Evolutionary conservation across 2,888 invertebrate species (phyloP).

Genomic region (Deroplatys truncata): DNA sequence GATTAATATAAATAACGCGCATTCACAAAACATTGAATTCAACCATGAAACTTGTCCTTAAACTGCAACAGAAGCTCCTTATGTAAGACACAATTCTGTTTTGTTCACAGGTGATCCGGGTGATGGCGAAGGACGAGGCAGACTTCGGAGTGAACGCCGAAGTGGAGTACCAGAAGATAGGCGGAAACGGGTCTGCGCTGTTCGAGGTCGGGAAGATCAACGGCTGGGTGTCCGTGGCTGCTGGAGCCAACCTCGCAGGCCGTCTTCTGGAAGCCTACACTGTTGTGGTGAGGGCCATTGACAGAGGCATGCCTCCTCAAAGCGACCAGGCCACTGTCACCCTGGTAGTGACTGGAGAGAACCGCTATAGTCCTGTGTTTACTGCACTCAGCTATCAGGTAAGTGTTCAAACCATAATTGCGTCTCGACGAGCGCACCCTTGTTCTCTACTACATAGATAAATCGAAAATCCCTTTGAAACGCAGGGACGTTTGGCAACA

Average conservation of each 20-base stretch:
- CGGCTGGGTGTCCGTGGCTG: slow-evolving; percentile 76
- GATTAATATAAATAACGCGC: too few relatives aligned
- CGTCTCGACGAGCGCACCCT: neutral
- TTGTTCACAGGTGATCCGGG: slow-evolving; percentile 49
- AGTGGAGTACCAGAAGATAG: slow-evolving; percentile 69
- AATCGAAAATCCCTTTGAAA: too few relatives aligned
- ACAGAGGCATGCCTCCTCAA: slow-evolving; percentile 84
- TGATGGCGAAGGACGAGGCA: slow-evolving; percentile 63
- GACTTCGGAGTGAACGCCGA: slow-evolving; percentile 89
- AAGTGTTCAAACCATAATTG: neutral
- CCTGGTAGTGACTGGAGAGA: slow-evolving; percentile 81
- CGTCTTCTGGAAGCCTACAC: slow-evolving; percentile 55
- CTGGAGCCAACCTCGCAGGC: slow-evolving; percentile 50
- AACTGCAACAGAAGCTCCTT: too few relatives aligned
- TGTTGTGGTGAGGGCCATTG: slow-evolving; percentile 70
- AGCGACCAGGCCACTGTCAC: slow-evolving; percentile 69
- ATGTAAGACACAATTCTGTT: too few relatives aligned
- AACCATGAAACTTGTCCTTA: too few relatives aligned
- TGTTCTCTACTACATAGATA: too few relatives aligned
- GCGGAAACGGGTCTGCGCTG: slow-evolving; percentile 72
- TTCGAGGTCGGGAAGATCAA: slow-evolving; percentile 70
- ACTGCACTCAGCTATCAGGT: slow-evolving; percentile 75
- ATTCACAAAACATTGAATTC: too few relatives aligned
- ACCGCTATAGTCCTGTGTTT: slow-evolving; percentile 74
- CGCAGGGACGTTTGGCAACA: too few relatives aligned